Evolutionary conservation across 2,888 invertebrate species (phyloP), one percentile per base, ranked within the genome.

Genomic region (Chydorus sphaericus): DNA sequence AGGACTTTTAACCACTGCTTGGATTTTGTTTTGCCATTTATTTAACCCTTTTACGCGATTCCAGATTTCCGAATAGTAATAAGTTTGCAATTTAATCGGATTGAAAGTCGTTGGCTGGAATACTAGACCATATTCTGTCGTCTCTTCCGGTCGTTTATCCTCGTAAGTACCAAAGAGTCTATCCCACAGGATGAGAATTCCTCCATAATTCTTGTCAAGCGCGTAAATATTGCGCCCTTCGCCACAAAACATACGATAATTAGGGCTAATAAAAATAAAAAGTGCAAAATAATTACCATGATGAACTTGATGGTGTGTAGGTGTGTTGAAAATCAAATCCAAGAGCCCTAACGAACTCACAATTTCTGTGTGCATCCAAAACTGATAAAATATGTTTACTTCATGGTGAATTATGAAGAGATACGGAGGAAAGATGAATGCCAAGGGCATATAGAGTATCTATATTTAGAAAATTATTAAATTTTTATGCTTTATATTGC

Each of bases 151-250:
- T 0, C 75, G 72, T 69, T 89, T 88, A 1, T 81, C 77, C 60
- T 77, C 79, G 70, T 89, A 92, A 4, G 89, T 90, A 0, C 85
- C 85, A 64, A 88, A 88, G 10, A 87, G 65, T 52, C 82, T 71
- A 65, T 87, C 88, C 91, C 92, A 93, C 63, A 93, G 78, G 62
- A 93, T 93, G 6, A 93, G 77, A 0, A 87, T 82, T 0, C 91
- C 92, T 0, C 85, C 93, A 65, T 90, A 93, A 72, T 93, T 93
- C 66, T 87, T 91, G 67, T 93, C 92, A 62, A 93, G 75, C 64
- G 90, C 93, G 67, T 89, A 89, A 57, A 86, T 78, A 71, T 92
- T 92, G 68, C 89, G 81, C 26, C 86, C 85, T 85, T 57, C n/a
- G 53, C 8, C 10, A 50, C 11, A 72, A 65, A 72, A 71, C 0